Percentiles rank a stretch among this genome's conserved stretches.
Conservation (phyloP, 2,888 invertebrate genomes). For the Tuta absoluta region DNA sequence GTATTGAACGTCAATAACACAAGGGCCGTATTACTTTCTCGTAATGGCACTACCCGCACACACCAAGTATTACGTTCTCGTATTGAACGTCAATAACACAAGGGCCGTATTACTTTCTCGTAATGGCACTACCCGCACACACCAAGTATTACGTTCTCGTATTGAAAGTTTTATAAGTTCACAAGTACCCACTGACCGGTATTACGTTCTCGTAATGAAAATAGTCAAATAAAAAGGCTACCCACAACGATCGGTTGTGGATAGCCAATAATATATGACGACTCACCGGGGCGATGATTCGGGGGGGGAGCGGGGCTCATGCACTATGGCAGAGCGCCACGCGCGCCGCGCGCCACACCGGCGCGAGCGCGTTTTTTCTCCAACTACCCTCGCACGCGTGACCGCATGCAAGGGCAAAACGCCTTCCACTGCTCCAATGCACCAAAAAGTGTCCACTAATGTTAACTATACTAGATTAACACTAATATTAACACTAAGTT, state of each 20-base stretch:
- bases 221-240: too few species aligned
- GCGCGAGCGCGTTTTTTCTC: neutral
- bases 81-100: too few species aligned
- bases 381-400: neutral
- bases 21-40: too few species aligned
- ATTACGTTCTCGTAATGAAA: neutral
- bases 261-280: too few species aligned
- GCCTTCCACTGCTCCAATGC: neutral
- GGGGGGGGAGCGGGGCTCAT: neutral
- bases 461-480: too few species aligned
- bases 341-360: neutral
- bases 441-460: neutral
- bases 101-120: too few species aligned
- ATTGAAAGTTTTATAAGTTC: too few species aligned
- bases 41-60: neutral
- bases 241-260: too few species aligned
- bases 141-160: neutral
- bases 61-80: neutral
- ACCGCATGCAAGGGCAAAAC: neutral
- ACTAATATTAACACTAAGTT: too few species aligned
- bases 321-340: neutral
- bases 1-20: too few species aligned
- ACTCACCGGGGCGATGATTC: too few species aligned
- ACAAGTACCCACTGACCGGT: too few species aligned
- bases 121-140: neutral